Evolutionary conservation across 2,797 vertebrate genomes (phyloP), one percentile per base, ranked within the genome.

Genomic region (Monodelphis domestica): DNA sequence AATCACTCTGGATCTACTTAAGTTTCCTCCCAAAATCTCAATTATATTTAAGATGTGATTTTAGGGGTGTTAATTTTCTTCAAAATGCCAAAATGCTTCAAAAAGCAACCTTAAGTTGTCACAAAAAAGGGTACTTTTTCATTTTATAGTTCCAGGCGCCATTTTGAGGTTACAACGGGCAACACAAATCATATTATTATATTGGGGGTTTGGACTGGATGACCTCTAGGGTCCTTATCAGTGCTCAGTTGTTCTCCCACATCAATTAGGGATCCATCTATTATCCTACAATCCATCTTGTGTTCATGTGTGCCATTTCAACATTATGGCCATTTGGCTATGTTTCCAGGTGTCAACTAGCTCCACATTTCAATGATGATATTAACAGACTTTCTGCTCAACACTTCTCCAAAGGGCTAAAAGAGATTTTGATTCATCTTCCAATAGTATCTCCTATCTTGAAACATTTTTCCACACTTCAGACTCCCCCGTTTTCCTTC

Each of bases 391-490:
- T 95, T 92, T 91, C 89, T 97, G 84, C 78, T 97, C 29, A 93
- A 97, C 6, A 95, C 93, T 96, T 98, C 91, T 96, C 93, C 91
- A 93, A 96, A 95, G 55, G 87, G 78, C 70, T 94, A 96, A 87
- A n/a, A 94, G 87, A 96, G 90, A 93, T 96, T 97, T 94, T 95
- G 90, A 96, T 97, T 97, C 96, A 90, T 91, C 93, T 97, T 96
- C 96, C 95, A 97, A 94, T 96, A 94, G 95, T 84, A 95, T 98
- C 98, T 98, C 96, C 97, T 95, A 92, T 90, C 95, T 91, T 70
- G 38, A 96, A 97, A 92, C 87, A 21, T 96, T 98, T 96, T 93
- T 94, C 95, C 89, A 95, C 28, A 97, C 88, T 56, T 91, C 95
- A 53, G 29, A 56, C 95, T 97, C 97, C 90, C 28, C 89, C 88